Percentiles rank a stretch among this genome's conserved stretches.
These are phyloP conservation scores for Esox lucius DNA, from an alignment of 2,797 vertebrate genomes.

Conservation along the genomic window DNA sequence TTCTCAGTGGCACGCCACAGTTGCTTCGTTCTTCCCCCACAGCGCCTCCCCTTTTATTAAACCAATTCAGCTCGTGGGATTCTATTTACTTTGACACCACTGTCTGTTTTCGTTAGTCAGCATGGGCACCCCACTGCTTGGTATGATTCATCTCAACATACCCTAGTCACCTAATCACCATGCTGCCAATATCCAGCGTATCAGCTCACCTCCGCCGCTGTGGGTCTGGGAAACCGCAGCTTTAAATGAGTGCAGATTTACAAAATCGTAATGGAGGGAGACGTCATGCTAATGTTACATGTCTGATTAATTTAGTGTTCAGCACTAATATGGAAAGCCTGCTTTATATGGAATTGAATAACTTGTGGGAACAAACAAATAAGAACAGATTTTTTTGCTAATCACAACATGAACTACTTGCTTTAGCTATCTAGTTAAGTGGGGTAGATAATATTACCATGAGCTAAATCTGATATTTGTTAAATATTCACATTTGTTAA, in stretches of 20 bases:
- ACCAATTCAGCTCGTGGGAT: slow-evolving; percentile 1
- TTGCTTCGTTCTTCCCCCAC: neutral
- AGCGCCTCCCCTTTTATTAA: neutral
- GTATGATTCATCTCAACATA: neutral
- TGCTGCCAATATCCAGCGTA: neutral
- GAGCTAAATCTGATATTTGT: no score
- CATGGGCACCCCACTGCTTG: neutral
- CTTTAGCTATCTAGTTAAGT: no score
- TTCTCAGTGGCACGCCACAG: neutral
- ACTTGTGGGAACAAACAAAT: no score
- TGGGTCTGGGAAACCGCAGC: neutral
- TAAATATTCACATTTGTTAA: no score
- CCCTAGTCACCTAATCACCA: neutral
- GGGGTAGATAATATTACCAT: no score
- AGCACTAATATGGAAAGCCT: neutral
- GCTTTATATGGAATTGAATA: no score
- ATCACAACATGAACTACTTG: no score
- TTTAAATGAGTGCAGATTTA: neutral
- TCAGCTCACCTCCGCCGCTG: neutral
- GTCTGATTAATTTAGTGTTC: neutral
- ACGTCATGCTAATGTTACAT: neutral
- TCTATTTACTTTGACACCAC: neutral
- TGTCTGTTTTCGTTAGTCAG: slow-evolving; percentile 7
- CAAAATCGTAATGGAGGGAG: neutral
- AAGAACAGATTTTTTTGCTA: no score